Evolutionary conservation across 2,113 vertebrate species (phyloP).

Genomic region (Otis tarda): DNA sequence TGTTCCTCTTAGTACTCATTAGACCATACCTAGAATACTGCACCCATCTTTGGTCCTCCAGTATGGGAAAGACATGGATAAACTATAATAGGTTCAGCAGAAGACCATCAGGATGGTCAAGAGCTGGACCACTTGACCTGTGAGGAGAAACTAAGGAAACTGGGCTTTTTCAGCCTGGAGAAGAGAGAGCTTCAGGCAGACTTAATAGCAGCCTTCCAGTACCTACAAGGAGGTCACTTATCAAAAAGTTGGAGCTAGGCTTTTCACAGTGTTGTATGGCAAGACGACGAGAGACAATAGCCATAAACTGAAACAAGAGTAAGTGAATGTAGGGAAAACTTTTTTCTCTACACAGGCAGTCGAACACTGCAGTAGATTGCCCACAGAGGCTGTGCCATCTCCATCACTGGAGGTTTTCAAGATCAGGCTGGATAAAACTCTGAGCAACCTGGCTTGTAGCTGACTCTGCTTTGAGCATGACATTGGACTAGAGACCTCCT

Average conservation of each 20-base stretch:
- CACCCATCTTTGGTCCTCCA: not conserved
- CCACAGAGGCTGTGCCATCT: not conserved
- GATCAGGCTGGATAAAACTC: not conserved
- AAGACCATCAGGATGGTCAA: not conserved
- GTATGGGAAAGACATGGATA: not conserved
- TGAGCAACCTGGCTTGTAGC: not conserved
- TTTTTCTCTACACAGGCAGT: not conserved
- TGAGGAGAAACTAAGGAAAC: not conserved
- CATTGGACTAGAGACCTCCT: not conserved
- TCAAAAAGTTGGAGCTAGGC: not conserved
- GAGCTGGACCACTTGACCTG: not conserved
- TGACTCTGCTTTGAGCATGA: not conserved
- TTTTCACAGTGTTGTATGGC: not conserved
- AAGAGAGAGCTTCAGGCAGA: not conserved
- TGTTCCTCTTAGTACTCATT: not conserved
- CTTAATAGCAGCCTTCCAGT: not conserved
- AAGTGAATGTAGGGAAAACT: not conserved
- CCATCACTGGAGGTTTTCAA: not conserved
- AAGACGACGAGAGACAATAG: not conserved
- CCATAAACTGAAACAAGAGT: not conserved
- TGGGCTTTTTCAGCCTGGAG: not conserved
- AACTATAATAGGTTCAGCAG: not conserved
- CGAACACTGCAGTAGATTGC: not conserved
- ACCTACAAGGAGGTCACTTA: not conserved
- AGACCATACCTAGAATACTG: not conserved